Conservation (phyloP, 2,113 vertebrate genomes). For the Oreocharis arfaki region DNA sequence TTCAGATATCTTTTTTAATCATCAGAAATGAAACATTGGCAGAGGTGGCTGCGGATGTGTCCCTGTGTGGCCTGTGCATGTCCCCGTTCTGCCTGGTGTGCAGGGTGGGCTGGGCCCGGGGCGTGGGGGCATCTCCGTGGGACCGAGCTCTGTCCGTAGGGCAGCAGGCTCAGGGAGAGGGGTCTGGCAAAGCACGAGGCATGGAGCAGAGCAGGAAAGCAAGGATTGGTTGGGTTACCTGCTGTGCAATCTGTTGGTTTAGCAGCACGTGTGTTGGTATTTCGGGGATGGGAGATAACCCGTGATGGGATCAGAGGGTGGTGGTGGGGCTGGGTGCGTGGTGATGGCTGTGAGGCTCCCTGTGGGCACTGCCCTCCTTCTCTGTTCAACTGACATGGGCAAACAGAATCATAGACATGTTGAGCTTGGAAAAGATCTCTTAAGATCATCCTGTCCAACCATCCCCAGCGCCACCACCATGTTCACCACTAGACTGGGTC, state of each 20-base stretch:
- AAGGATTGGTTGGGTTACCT: neutral
- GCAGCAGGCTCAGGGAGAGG: accelerated
- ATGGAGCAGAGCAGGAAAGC: neutral
- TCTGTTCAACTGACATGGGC: neutral
- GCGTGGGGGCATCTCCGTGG: accelerated
- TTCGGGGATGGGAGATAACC: neutral
- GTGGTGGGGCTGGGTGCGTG: neutral
- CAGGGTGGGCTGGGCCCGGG: too few species aligned
- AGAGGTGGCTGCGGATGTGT: neutral
- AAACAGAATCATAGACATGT: accelerated
- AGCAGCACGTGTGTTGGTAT: neutral
- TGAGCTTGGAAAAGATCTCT: neutral
- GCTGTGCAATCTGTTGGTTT: neutral
- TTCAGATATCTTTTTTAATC: neutral
- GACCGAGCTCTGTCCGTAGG: accelerated
- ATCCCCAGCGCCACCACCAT: neutral
- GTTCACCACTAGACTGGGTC: neutral
- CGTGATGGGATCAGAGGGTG: accelerated
- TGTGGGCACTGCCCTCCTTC: neutral
- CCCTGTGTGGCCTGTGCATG: too few species aligned
- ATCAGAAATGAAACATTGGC: neutral
- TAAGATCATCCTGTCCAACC: neutral
- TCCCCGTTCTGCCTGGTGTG: too few species aligned
- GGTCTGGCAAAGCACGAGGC: accelerated
- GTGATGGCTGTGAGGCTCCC: neutral